A percentile compares a stretch with the other conserved stretches of the same genome.
Evolutionary conservation across 2,888 invertebrate species (phyloP).

Genomic region (Sarcophaga carnaria): DNA sequence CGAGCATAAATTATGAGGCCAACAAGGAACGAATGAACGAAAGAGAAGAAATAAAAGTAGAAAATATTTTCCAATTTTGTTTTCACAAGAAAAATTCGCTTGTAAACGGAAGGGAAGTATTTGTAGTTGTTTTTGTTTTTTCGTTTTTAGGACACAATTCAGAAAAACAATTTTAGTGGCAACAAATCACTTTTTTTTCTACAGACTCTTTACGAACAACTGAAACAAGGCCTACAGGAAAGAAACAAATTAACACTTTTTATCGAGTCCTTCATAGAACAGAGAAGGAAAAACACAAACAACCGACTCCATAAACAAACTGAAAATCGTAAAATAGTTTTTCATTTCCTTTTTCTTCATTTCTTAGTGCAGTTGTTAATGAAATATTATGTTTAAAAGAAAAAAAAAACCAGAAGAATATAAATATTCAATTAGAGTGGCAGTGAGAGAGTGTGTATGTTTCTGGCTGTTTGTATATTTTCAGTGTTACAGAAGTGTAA

Average conservation of each 20-base stretch:
- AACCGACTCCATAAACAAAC: background rate
- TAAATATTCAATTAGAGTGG: slow-evolving; percentile 18
- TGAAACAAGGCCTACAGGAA: slow-evolving; percentile 37
- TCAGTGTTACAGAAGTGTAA: background rate
- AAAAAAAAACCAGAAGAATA: background rate
- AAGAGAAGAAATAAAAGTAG: background rate
- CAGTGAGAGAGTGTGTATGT: background rate
- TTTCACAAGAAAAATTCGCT: slow-evolving; percentile 4
- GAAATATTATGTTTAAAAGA: slow-evolving; percentile 38
- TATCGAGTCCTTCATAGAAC: background rate
- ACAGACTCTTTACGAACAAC: slow-evolving; percentile 9
- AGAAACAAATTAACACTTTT: slow-evolving; percentile 12
- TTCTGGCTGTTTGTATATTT: background rate
- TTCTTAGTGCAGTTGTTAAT: slow-evolving; percentile 40
- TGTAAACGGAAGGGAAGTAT: slow-evolving; percentile 46
- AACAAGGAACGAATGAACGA: slow-evolving; percentile 31
- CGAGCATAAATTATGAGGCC: slow-evolving; percentile 53
- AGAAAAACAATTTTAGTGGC: slow-evolving; percentile 39
- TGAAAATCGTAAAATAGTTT: slow-evolving; percentile 29
- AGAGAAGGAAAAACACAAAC: slow-evolving; percentile 10
- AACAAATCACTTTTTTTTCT: slow-evolving; percentile 43
- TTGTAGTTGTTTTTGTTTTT: slow-evolving; percentile 8
- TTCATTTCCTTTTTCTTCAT: background rate
- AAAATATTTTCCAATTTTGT: background rate
- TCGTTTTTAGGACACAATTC: background rate